phyloP scores from a whole-genome alignment of 1,140 invertebrate genomes.

The Leucophenga varia region DNA sequence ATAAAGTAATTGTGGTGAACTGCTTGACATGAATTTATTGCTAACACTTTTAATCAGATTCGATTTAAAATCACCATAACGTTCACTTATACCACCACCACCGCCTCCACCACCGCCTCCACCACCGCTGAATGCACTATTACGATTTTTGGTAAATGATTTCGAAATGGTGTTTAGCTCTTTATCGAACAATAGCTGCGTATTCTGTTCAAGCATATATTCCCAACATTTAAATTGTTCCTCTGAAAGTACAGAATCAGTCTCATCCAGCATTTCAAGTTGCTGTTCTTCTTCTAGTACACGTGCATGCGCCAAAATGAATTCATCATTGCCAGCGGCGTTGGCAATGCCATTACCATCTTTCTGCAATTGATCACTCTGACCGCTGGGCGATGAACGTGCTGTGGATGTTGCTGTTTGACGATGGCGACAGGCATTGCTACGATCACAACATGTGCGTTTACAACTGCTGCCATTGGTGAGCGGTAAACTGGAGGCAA shows the following conservation, averaged over 20 bases:
- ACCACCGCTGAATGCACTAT: conserved; percentile 49
- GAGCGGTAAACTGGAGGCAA: conserved; percentile 51
- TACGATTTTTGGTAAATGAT: conserved; percentile 59
- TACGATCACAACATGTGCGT: conserved; percentile 65
- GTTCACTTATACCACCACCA: conserved; percentile 57
- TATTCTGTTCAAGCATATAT: conserved; percentile 89
- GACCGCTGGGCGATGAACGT: conserved; percentile 78
- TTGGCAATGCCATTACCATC: conserved; percentile 15
- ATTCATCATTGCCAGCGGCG: conserved; percentile 29
- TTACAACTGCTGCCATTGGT: conserved; percentile 57
- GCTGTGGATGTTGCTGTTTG: conserved; percentile 54
- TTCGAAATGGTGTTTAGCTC: conserved; percentile 80
- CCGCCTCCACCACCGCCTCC: too few relatives aligned
- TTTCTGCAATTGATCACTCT: conserved; percentile 69
- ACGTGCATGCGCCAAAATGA: conserved; percentile 43
- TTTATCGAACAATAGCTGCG: conserved; percentile 83
- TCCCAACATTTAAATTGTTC: conserved; percentile 92
- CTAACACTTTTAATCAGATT: conserved; percentile 40
- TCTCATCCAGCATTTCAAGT: conserved; percentile 64
- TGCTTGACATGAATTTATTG: conserved; percentile 50
- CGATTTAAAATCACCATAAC: conserved; percentile 41
- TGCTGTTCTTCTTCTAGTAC: conserved; percentile 60
- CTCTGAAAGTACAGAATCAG: conserved; percentile 67
- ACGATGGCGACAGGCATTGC: conserved; percentile 64
- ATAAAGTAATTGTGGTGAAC: conserved; percentile 36